Conservation (phyloP, 2,888 invertebrate species). For the Agrochola lychnidis region DNA sequence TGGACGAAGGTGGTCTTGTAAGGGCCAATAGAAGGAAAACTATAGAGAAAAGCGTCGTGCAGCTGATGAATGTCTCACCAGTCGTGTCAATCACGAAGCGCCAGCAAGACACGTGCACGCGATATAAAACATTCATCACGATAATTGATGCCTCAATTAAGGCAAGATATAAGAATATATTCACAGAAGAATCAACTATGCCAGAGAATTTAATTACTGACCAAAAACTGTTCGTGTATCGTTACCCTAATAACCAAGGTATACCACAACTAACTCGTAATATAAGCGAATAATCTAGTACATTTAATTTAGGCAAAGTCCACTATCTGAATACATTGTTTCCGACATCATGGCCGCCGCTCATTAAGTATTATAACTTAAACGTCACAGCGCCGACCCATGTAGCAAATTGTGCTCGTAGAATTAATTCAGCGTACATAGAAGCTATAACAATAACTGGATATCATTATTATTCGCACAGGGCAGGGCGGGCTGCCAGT, state of each 20-base stretch:
- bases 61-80: background rate
- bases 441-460: slow-evolving; percentile 80
- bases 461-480: slow-evolving; percentile 78
- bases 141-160: slow-evolving; percentile 31
- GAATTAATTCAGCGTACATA: slow-evolving; percentile 80
- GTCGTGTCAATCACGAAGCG: slow-evolving; percentile 17
- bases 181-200: background rate
- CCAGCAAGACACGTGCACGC: background rate
- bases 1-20: background rate
- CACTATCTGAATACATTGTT: slow-evolving; percentile 63
- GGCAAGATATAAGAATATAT: background rate
- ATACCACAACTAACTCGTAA: slow-evolving; percentile 25
- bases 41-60: slow-evolving; percentile 1
- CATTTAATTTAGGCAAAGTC: slow-evolving; percentile 60
- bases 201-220: background rate
- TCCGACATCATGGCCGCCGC: slow-evolving; percentile 62
- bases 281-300: slow-evolving; percentile 44
- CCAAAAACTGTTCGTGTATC: slow-evolving; percentile 3
- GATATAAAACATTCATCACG: slow-evolving; percentile 31
- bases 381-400: slow-evolving; percentile 74
- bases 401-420: slow-evolving; percentile 75
- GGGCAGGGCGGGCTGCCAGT: slow-evolving; percentile 68
- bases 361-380: slow-evolving; percentile 75
- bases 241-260: slow-evolving; percentile 7
- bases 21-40: background rate